Evolutionary conservation across 2,888 invertebrate genomes (phyloP).

Genomic region (Hirtodrosophila duncani): DNA sequence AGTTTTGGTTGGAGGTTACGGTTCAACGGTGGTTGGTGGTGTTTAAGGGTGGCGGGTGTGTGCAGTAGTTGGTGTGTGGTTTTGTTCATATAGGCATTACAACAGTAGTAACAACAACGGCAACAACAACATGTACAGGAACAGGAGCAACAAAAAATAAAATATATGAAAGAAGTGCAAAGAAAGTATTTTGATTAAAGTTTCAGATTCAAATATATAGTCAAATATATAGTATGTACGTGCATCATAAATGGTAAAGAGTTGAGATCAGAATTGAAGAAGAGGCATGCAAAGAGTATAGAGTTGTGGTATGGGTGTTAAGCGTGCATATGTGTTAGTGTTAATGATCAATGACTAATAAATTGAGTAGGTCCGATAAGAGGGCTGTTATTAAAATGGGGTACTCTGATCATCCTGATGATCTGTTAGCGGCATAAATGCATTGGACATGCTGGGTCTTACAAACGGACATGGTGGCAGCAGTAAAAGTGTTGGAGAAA

Average conservation of each 20-base stretch:
- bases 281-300: too few relatives aligned
- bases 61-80: conserved; percentile 17
- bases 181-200: conserved; percentile 28
- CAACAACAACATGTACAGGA: conserved; percentile 45
- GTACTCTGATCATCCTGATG: too few relatives aligned
- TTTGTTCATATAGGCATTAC: conserved; percentile 35
- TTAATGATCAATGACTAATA: too few relatives aligned
- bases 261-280: conserved; percentile 2
- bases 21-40: conserved; percentile 21
- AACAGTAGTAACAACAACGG: conserved; percentile 47
- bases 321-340: conserved; percentile 26
- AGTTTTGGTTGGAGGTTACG: conserved; percentile 31
- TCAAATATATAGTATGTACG: conserved; percentile 11
- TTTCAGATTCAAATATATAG: conserved; percentile 18
- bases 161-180: conserved; percentile 39
- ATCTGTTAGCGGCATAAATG: too few relatives aligned
- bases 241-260: conserved; percentile 2
- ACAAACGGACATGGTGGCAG: too few relatives aligned
- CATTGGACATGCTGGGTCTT: too few relatives aligned
- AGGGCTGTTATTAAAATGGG: too few relatives aligned
- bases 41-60: conserved; percentile 33
- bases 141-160: conserved; percentile 25
- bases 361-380: too few relatives aligned
- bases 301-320: conserved; percentile 6
- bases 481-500: too few relatives aligned